Conservation (phyloP, 1,140 invertebrate genomes). For the Glomeris maerens region DNA sequence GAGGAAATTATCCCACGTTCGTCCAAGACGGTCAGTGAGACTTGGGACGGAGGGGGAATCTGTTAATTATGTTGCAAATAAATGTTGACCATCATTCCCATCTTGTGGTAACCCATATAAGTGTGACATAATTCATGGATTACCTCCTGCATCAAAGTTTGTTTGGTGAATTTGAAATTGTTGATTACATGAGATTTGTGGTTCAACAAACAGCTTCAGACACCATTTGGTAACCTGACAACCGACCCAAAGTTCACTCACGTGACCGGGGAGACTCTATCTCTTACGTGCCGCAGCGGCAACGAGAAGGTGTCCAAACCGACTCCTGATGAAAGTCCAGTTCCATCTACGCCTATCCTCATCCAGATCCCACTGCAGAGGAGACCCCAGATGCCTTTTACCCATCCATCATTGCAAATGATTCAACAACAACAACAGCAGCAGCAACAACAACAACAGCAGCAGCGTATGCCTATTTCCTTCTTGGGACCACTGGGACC, state of each 20-base stretch:
- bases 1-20: constrained; percentile 64
- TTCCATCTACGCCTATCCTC: neutral
- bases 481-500: neutral
- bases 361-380: constrained; percentile 10
- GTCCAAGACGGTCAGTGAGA: constrained; percentile 38
- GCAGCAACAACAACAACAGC: neutral
- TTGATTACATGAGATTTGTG: no score
- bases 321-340: neutral
- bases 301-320: constrained; percentile 14
- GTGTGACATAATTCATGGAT: no score
- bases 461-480: neutral
- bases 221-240: constrained; percentile 52
- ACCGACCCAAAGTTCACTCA: constrained; percentile 55
- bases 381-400: neutral
- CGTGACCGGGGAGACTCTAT: constrained; percentile 64
- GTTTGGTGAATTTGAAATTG: no score
- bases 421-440: neutral
- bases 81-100: no score
- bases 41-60: no score
- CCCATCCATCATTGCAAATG: neutral
- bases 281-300: constrained; percentile 67
- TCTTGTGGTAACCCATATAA: no score
- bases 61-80: no score
- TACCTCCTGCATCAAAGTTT: no score
- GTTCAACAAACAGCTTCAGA: constrained; percentile 25